A percentile compares a stretch with the other conserved stretches of the same genome.
Evolutionary conservation across 2,888 invertebrate genomes (phyloP).

Genomic region (Eueremaeus valkanovi): DNA sequence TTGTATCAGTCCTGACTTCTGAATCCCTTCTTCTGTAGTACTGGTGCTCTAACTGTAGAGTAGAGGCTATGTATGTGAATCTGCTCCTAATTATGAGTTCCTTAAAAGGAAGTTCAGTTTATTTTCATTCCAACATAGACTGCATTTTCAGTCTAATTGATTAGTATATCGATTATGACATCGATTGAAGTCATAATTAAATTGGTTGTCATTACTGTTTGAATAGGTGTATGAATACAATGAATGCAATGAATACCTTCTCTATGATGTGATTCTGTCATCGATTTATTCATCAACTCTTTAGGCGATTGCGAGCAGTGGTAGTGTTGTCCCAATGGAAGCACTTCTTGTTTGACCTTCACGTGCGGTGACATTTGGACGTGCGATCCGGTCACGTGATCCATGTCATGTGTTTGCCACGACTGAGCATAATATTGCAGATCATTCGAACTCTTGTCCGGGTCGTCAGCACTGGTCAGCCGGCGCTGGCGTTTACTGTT

Average conservation of each 20-base stretch:
- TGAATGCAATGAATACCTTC: neutral
- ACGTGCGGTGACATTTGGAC: conserved; percentile 17
- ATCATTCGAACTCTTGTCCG: conserved; percentile 2
- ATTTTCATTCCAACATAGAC: too few relatives aligned
- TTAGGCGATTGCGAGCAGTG: conserved; percentile 31
- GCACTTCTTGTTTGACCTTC: conserved; percentile 11
- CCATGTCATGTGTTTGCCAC: conserved; percentile 7
- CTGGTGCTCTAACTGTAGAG: too few relatives aligned
- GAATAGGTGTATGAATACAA: too few relatives aligned
- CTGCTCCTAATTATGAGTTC: too few relatives aligned
- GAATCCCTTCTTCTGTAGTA: too few relatives aligned
- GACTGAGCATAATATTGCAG: conserved; percentile 18
- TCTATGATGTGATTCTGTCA: conserved; percentile 18
- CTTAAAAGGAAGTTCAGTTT: too few relatives aligned
- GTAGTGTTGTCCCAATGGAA: neutral
- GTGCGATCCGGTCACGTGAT: neutral
- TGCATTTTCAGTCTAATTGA: too few relatives aligned
- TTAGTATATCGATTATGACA: too few relatives aligned
- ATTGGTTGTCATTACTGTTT: neutral
- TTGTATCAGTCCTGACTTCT: too few relatives aligned
- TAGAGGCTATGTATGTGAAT: too few relatives aligned
- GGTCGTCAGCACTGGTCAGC: neutral
- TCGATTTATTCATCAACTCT: conserved; percentile 1
- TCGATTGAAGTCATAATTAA: neutral
- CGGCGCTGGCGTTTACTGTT: conserved; percentile 19